Evolutionary conservation across 2,797 vertebrate species (phyloP).

Genomic region (Picus viridis): DNA sequence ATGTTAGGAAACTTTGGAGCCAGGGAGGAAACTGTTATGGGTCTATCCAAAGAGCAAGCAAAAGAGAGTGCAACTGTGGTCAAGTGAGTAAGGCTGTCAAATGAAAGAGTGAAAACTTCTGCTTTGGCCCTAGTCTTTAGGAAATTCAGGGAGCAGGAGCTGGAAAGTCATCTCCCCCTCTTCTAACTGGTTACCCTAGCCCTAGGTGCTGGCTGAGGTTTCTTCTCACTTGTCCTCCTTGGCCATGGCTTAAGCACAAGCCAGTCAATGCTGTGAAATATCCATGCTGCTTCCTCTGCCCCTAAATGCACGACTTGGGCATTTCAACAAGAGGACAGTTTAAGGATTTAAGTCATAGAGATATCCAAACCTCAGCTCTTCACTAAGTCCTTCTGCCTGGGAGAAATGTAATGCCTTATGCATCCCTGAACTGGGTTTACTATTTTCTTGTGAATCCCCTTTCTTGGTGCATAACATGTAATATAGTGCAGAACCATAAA

Average conservation of each 20-base stretch:
- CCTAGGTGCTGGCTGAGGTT: neutral
- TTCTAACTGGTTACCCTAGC: neutral
- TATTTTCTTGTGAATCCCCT: neutral
- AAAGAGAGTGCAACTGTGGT: neutral
- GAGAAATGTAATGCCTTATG: neutral
- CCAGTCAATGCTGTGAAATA: neutral
- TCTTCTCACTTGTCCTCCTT: neutral
- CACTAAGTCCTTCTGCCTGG: neutral
- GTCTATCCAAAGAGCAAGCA: neutral
- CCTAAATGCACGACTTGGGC: neutral
- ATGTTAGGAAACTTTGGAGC: neutral
- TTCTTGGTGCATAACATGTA: accelerated
- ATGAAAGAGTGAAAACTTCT: neutral
- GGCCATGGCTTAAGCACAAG: neutral
- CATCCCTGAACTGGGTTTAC: neutral
- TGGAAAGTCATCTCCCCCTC: neutral
- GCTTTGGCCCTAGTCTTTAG: neutral
- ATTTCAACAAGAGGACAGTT: neutral
- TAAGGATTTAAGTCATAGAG: neutral
- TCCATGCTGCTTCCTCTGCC: neutral
- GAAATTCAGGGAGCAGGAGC: neutral
- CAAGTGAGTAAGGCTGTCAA: neutral
- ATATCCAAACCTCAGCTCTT: neutral
- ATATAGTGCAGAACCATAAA: neutral
- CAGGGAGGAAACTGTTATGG: accelerated